phyloP scores from a whole-genome alignment of 2,113 vertebrate genomes.

The Castor canadensis region DNA sequence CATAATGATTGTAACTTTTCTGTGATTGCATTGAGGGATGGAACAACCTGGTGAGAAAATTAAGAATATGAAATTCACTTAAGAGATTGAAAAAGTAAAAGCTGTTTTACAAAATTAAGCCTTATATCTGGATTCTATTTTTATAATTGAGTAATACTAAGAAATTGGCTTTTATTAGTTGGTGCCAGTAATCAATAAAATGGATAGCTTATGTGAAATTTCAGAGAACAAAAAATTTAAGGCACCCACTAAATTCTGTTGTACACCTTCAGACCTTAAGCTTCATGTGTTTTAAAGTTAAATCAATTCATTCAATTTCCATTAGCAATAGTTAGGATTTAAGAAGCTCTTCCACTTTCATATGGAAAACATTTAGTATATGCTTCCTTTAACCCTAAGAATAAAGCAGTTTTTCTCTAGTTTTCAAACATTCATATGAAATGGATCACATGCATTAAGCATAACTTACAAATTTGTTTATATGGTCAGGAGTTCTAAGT shows the following conservation, averaged over 20 bases:
- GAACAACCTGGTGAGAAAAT: not conserved
- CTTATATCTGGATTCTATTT: not conserved
- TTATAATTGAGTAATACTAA: not conserved
- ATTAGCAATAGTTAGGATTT: not conserved
- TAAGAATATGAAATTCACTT: not conserved
- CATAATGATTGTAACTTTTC: not conserved
- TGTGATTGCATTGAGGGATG: not conserved
- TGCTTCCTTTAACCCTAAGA: not conserved
- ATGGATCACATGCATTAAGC: not conserved
- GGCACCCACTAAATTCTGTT: not conserved
- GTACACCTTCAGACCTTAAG: not conserved
- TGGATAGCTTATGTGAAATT: not conserved
- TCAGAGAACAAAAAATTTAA: not conserved
- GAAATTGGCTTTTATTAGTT: not conserved
- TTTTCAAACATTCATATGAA: not conserved
- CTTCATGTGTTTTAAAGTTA: not conserved
- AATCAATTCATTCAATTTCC: not conserved
- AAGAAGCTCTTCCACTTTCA: not conserved
- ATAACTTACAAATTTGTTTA: not conserved
- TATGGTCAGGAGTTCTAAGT: not conserved
- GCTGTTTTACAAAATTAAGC: not conserved
- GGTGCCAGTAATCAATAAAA: not conserved
- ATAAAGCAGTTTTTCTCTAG: not conserved
- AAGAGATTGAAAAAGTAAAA: not conserved
- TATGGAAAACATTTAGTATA: not conserved